Evolutionary conservation across 2,888 invertebrate species (phyloP), one percentile per base, ranked within the genome.

Genomic region (Polydrusus pterygomalis): DNA sequence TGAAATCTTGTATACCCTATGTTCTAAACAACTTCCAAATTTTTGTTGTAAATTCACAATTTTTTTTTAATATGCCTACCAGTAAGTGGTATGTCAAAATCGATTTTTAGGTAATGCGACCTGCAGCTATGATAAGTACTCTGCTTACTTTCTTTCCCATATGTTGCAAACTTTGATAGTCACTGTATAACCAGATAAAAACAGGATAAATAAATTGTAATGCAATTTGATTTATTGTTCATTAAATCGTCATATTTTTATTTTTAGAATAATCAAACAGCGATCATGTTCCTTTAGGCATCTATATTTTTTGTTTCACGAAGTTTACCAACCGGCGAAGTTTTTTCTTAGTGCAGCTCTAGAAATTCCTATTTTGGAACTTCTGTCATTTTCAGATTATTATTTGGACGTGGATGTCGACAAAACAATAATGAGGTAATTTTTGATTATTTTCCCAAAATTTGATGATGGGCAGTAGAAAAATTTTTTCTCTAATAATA

Each of bases 301-400:
- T 11, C 89, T 98, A 54, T 98, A 97, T 89, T 93, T 94, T 54
- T 93, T 95, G 68, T 94, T 97, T 84, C 95, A 95, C 67, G 98
- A 98, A 84, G 94, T 95, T 0, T 91, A 97, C 82, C 94, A 96
- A 82, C 95, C 97, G 0, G 96, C 97, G 0, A 95, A 97, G 81
- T 92, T 97, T 83, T 99, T 98, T 88, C 91, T 99, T 20, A 95
- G 97, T 2, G 96, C 97, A 0, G 96, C 97, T 0, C 90, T 99
- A 11, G 95, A 97, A 87, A 94, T 93, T 56, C 97, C 99, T 0
- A 94, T 99, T 64, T 95, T 98, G 92, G 92, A 94, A 69, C 91
- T 98, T 56, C 89, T 99, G 47, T 95, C 95, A 86, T 96, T 96
- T 81, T 96, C 96, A 84, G 97, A 98, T 85, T 93, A 93, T 88